Percentiles rank a stretch among this genome's conserved stretches.
Conservation (phyloP, 37 sponge, comb jelly and placozoan genomes). For the Mnemiopsis leidyi region DNA sequence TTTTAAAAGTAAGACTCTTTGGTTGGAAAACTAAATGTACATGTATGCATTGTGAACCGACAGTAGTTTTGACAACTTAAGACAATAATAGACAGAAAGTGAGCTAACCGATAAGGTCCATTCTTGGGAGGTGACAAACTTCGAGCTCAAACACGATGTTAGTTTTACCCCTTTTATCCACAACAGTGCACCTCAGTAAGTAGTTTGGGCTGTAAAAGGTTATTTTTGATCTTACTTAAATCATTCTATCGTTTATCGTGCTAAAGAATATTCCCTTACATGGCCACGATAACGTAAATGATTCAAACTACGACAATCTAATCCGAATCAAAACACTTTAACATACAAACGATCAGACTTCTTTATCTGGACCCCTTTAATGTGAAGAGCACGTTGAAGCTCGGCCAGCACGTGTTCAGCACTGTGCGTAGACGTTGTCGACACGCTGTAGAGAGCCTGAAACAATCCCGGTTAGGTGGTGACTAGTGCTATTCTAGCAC, state of each 20-base stretch:
- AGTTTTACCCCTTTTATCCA: conserved; percentile 38
- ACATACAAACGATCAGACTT: conserved; percentile 46
- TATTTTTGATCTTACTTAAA: too few species aligned
- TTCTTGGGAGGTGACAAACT: conserved; percentile 77
- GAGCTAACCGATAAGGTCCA: conserved; percentile 81
- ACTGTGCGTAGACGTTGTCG: conserved; percentile 76
- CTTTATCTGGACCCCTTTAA: conserved; percentile 64
- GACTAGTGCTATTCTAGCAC: too few species aligned
- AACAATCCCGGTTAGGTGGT: too few species aligned
- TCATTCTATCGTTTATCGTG: too few species aligned
- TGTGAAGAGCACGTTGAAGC: conserved; percentile 71
- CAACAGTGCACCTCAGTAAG: conserved; percentile 43
- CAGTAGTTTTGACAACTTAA: too few species aligned
- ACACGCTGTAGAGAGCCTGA: conserved; percentile 74
- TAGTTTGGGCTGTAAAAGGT: conserved; percentile 61
- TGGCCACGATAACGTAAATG: too few species aligned
- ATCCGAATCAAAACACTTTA: background rate
- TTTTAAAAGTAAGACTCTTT: too few species aligned
- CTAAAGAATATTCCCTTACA: too few species aligned
- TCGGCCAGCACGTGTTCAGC: conserved; percentile 77
- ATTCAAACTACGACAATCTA: background rate
- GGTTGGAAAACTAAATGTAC: too few species aligned
- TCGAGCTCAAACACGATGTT: conserved; percentile 83
- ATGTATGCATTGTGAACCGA: too few species aligned
- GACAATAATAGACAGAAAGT: too few species aligned